Percentiles rank a stretch among this genome's conserved stretches.
Conservation (phyloP, 2,888 invertebrate genomes). For the Euplexia lucipara region DNA sequence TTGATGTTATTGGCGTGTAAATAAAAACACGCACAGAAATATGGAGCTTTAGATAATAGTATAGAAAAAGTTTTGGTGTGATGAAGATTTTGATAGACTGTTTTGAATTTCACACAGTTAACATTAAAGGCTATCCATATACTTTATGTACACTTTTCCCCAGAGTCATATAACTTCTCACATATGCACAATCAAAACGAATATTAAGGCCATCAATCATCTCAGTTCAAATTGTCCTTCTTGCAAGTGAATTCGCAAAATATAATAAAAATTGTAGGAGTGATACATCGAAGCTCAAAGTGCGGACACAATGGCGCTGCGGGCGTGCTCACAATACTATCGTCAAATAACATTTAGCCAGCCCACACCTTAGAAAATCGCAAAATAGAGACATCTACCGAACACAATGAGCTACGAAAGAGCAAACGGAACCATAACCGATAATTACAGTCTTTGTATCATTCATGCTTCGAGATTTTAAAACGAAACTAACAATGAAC, state of each 20-base stretch:
- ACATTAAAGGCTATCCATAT: background rate
- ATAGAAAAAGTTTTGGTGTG: too few species aligned
- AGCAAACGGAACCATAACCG: conserved; percentile 84
- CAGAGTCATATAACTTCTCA: conserved; percentile 86
- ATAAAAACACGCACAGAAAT: too few species aligned
- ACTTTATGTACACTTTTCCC: conserved; percentile 69
- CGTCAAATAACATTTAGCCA: conserved; percentile 91
- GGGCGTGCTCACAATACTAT: conserved; percentile 88
- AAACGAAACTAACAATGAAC: conserved; percentile 78
- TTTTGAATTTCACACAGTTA: conserved; percentile 6
- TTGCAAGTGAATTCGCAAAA: conserved; percentile 84
- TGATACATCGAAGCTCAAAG: conserved; percentile 85
- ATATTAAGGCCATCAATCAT: conserved; percentile 84
- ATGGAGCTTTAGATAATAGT: too few species aligned
- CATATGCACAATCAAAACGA: conserved; percentile 72
- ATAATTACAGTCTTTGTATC: conserved; percentile 89
- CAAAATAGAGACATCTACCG: conserved; percentile 88
- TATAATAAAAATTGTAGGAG: conserved; percentile 89
- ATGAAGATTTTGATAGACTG: background rate
- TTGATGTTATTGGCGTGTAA: background rate
- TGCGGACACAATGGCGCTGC: conserved; percentile 81
- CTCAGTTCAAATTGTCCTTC: conserved; percentile 74
- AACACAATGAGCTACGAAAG: conserved; percentile 83
- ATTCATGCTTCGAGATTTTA: conserved; percentile 79
- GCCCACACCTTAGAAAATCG: conserved; percentile 90